Base-by-base conservation (phyloP, 2,888 invertebrate genomes). In the Chymomyza procnemis region DNA sequence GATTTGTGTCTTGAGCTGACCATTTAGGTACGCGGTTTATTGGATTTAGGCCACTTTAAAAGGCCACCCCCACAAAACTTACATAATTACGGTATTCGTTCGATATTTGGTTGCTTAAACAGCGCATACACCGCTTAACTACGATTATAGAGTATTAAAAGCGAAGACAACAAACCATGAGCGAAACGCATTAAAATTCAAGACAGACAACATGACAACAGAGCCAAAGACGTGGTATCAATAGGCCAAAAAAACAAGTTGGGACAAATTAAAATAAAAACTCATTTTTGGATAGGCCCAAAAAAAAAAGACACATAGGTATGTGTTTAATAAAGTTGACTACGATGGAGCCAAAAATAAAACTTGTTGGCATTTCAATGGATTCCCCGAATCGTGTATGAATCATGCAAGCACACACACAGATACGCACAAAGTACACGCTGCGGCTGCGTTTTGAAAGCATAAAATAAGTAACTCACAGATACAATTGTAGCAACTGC, bases 341-440 rank as follows among this genome's bases (percentile, higher is more conserved):
- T 41, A 41, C 12, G 12, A 18, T 58, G 54, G 22, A 52, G 50
- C 18, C 54, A 47, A 22, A 41, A 47, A 41, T 55, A 79, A 82
- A 81, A 81, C 80, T 71, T 66, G 84, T 73, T 69, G 60, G 21
- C 41, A n/a, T 9, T n/a, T 41, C 12, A n/a, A 22, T 78, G 88
- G 88, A 85, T 87, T 88, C 88, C 88, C 89, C 86, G 86, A 88
- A 88, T 76, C 69, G 61, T n/a, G 61, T 16, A 74, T 88, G 88
- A 88, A 76, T 88, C 89, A 88, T 75, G 69, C 19, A n/a, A 64
- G n/a, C 58, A 68, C 48, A 57, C 65, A 56, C 64, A 66, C 73
- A 66, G 65, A 66, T 59, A 46, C 19, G 9, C 18, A 48, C 34
- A n/a, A 22, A 61, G 19, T 26, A 26, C 26, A 26, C 26, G 65